Conservation (phyloP, 92 coral and sea anemone species). For the Porites divaricata region DNA sequence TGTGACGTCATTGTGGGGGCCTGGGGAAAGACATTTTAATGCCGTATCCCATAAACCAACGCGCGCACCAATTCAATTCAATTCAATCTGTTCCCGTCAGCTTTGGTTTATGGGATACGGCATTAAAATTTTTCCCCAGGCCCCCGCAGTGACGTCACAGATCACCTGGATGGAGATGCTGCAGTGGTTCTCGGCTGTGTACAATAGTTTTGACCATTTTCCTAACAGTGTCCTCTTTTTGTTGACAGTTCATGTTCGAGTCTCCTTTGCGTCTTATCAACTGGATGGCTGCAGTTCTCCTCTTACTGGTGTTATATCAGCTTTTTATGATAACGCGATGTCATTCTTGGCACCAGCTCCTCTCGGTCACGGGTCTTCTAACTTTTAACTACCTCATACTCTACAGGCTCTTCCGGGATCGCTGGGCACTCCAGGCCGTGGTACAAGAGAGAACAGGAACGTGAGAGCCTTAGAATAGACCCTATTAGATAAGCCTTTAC, state of each 20-base stretch:
- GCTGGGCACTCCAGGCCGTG: conserved; percentile 95
- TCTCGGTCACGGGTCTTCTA: conserved; percentile 88
- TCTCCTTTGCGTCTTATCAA: conserved; percentile 92
- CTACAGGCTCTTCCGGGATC: conserved; percentile 91
- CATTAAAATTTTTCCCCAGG: no score
- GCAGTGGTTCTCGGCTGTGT: no score
- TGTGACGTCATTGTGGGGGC: no score
- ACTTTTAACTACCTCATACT: conserved; percentile 91
- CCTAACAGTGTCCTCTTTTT: not conserved
- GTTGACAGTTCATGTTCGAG: conserved; percentile 91
- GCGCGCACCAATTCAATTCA: no score
- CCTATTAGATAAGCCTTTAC: not conserved
- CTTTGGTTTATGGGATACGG: no score
- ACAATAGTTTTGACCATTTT: no score
- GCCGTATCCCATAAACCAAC: no score
- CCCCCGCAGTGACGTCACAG: no score
- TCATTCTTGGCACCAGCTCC: conserved; percentile 92
- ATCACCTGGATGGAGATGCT: no score
- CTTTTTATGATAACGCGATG: conserved; percentile 83
- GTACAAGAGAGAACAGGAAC: conserved; percentile 66
- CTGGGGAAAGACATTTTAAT: no score
- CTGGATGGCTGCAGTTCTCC: conserved; percentile 88
- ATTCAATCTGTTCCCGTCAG: no score
- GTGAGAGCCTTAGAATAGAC: conserved; percentile 18
- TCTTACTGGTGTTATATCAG: conserved; percentile 87